These are phyloP conservation scores for Numenius arquata DNA, from an alignment of 2,113 vertebrate genomes.

Conservation along the genomic window DNA sequence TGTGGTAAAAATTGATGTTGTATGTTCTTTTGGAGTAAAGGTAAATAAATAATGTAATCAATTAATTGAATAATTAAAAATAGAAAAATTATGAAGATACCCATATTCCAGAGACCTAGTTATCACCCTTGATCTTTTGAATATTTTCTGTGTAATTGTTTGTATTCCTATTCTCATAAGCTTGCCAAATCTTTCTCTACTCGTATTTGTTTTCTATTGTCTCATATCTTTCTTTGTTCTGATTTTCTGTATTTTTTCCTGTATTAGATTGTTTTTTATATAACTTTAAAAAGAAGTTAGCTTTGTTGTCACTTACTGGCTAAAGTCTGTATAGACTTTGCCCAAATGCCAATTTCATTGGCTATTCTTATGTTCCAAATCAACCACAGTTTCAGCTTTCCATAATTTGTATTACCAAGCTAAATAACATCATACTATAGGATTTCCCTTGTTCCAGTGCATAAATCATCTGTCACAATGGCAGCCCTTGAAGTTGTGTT, in stretches of 20 bases:
- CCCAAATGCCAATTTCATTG: not conserved
- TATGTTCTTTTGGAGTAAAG: constrained; percentile 25
- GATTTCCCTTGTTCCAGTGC: not conserved
- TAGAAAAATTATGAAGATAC: not conserved
- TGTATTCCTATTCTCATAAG: not conserved
- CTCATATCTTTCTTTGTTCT: not conserved
- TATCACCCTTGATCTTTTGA: not conserved
- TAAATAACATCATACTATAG: not conserved
- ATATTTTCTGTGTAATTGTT: not conserved
- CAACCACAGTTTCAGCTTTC: not conserved
- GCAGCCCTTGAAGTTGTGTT: not conserved
- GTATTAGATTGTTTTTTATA: not conserved
- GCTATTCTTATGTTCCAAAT: not conserved
- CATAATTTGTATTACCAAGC: not conserved
- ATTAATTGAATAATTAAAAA: not conserved
- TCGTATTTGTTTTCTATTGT: not conserved
- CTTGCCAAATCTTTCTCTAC: not conserved
- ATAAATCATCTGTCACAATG: not conserved
- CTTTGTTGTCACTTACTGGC: not conserved
- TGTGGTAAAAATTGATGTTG: not conserved
- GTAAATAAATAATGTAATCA: not conserved
- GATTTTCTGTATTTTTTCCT: not conserved
- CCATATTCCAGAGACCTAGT: not conserved
- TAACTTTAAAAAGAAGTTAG: not conserved
- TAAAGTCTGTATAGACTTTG: not conserved